Evolutionary conservation across 1,140 invertebrate species (phyloP).

Genomic region (Zaprionus inermis): DNA sequence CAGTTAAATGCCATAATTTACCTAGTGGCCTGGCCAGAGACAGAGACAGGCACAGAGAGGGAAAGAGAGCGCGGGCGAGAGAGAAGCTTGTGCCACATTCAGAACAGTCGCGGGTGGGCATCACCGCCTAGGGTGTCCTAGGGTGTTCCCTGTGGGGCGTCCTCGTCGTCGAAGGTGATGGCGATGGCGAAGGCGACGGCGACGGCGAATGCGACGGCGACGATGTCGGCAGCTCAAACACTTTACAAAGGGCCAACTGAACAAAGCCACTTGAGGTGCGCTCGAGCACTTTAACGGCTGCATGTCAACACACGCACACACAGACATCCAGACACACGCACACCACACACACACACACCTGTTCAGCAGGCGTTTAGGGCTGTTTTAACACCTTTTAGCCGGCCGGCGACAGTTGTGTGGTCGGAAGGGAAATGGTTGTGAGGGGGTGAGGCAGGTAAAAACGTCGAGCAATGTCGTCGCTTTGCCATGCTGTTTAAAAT

Average conservation of each 20-base stretch:
- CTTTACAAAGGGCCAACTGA: conserved; percentile 78
- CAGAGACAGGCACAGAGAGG: background rate
- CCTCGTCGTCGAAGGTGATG: conserved; percentile 13
- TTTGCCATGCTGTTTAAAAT: conserved; percentile 81
- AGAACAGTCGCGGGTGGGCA: conserved; percentile 12
- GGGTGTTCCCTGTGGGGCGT: conserved; percentile 26
- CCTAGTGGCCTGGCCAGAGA: conserved; percentile 20
- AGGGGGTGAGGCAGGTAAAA: conserved; percentile 3
- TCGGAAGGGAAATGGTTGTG: conserved; percentile 5
- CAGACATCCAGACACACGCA: too few species aligned
- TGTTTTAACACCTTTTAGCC: conserved; percentile 77
- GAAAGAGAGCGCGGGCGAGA: background rate
- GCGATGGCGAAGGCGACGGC: conserved; percentile 17
- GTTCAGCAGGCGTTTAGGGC: conserved; percentile 58
- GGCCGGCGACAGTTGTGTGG: conserved; percentile 15
- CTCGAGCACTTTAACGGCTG: conserved; percentile 79
- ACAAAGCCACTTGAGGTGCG: conserved; percentile 82
- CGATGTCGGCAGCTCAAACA: conserved; percentile 63
- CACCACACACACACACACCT: conserved; percentile 29
- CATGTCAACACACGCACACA: conserved; percentile 69
- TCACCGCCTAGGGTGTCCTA: conserved; percentile 17
- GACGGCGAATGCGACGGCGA: conserved; percentile 32
- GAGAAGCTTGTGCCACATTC: conserved; percentile 24
- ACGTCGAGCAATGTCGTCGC: conserved; percentile 56
- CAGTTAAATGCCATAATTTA: conserved; percentile 75